Evolutionary conservation across 1,140 invertebrate species (phyloP).

Genomic region (Chelonus insularis): DNA sequence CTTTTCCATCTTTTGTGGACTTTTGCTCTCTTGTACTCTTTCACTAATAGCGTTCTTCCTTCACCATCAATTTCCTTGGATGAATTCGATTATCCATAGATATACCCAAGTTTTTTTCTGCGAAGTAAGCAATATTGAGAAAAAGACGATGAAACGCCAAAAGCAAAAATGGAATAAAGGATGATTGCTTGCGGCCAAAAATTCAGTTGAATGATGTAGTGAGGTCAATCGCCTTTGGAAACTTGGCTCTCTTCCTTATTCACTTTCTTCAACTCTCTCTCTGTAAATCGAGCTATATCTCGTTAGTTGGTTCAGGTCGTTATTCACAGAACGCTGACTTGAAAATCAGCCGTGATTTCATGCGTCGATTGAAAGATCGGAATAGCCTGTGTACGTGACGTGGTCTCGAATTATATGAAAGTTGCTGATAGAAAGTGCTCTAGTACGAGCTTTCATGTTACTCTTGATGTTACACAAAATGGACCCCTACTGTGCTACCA

Average conservation of each 20-base stretch:
- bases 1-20: constrained; percentile 10
- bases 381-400: constrained; percentile 11
- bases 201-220: no score
- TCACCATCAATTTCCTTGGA: constrained; percentile 50
- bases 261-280: no score
- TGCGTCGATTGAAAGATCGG: constrained; percentile 15
- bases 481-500: background rate
- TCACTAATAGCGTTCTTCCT: constrained; percentile 28
- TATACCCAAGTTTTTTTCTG: constrained; percentile 32
- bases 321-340: constrained; percentile 11
- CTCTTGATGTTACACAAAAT: background rate
- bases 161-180: background rate
- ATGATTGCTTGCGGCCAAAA: background rate
- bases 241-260: background rate
- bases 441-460: background rate
- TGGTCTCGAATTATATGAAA: constrained; percentile 7
- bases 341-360: constrained; percentile 11
- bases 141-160: constrained; percentile 9
- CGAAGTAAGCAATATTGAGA: constrained; percentile 31
- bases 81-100: constrained; percentile 57
- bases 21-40: constrained; percentile 8
- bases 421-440: background rate
- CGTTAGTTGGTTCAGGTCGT: background rate
- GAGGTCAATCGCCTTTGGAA: background rate
- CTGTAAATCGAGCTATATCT: background rate